Conservation (phyloP, 2,113 vertebrate species). For the Pithys albifrons region DNA sequence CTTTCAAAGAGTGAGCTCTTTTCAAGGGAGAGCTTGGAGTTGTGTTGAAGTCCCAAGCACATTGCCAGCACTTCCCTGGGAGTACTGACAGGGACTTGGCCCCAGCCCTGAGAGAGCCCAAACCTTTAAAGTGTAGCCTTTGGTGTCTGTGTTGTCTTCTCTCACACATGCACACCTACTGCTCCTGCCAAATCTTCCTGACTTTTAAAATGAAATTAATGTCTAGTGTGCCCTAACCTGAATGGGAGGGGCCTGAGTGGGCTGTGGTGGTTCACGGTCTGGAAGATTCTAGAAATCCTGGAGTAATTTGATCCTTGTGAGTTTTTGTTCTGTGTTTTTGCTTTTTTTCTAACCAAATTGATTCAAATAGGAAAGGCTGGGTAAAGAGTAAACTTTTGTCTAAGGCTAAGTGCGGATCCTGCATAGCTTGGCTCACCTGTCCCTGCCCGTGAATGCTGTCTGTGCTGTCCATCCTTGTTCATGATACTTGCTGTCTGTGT, state of each 20-base stretch:
- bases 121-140: background rate
- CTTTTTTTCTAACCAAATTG: background rate
- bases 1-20: background rate
- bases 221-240: background rate
- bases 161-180: too few relatives aligned
- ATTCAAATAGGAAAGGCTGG: background rate
- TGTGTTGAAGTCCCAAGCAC: background rate
- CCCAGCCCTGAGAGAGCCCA: background rate
- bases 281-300: background rate
- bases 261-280: background rate
- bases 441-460: background rate
- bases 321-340: background rate
- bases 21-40: background rate
- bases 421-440: background rate
- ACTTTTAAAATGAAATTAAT: background rate
- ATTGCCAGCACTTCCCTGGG: background rate
- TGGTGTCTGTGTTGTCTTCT: background rate
- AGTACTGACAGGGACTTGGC: background rate
- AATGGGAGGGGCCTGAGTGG: background rate
- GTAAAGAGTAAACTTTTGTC: background rate
- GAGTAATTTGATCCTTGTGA: background rate
- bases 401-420: background rate
- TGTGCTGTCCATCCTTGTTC: background rate
- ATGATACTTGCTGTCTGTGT: rapidly evolving
- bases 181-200: background rate